Evolutionary conservation across 2,797 vertebrate genomes (phyloP).

Genomic region (Myripristis murdjan): DNA sequence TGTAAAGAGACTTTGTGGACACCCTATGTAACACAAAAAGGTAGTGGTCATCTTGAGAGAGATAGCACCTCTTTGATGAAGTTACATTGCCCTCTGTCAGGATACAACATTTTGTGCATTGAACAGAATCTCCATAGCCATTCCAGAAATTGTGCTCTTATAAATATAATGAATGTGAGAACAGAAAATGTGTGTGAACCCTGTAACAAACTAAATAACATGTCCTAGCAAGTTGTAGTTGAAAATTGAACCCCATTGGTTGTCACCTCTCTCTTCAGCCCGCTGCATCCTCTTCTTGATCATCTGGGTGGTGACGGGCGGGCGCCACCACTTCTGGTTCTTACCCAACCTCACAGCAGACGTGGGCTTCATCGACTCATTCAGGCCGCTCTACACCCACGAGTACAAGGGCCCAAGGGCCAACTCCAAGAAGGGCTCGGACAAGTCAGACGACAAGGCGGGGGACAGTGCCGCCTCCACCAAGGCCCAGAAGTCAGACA

Average conservation of each 20-base stretch:
- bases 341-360: constrained; percentile 98
- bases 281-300: constrained; percentile 98
- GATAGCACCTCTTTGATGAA: too few species aligned
- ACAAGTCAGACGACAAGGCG: constrained; percentile 79
- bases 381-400: constrained; percentile 98
- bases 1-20: too few species aligned
- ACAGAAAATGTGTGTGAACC: too few species aligned
- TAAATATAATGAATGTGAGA: too few species aligned
- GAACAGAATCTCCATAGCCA: too few species aligned
- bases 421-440: constrained; percentile 89
- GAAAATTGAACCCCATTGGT: not conserved
- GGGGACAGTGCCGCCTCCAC: constrained; percentile 63
- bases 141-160: too few species aligned
- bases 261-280: constrained; percentile 81
- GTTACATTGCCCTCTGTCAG: too few species aligned
- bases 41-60: too few species aligned
- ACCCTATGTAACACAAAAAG: too few species aligned
- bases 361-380: constrained; percentile 99
- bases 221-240: too few species aligned
- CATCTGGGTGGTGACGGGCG: constrained; percentile 98
- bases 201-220: too few species aligned
- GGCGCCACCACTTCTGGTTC: constrained; percentile 99
- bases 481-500: constrained; percentile 93
- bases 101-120: too few species aligned
- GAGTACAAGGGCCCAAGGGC: constrained; percentile 96